Base-by-base conservation (phyloP, 2,888 invertebrate genomes). In the Eupeodes latifasciatus region DNA sequence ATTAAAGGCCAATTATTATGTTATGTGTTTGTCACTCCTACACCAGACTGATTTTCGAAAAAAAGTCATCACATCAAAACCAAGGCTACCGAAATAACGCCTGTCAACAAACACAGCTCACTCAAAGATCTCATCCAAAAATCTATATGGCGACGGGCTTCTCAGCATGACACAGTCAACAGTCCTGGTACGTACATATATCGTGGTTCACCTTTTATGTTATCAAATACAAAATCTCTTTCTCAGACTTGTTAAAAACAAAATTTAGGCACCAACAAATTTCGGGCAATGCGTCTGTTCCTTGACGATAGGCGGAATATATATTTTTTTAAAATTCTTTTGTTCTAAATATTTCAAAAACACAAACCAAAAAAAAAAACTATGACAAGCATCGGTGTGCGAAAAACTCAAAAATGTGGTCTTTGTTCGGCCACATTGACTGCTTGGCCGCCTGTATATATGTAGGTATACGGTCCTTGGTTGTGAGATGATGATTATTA, bases 351-450 rank as follows among this genome's bases (percentile, higher is more conserved):
- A 74, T 55, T 61, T 64, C 57, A 36, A 10, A 72, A 66, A 27
- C 27, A 27, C 27, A 27, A 27, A 27, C 27, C 2, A 61, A 57
- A 69, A 66, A 69, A 66, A 79, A 53, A 36, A 47, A 19, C 14
- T 2, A 40, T 47, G 64, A 61, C 81, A 80, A 47, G 12, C 47
- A 61, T 66, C 61, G 61, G 49, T 71, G 62, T 78, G 86, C 53
- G 62, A 77, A 81, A 55, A 72, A 87, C 76, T 84, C 76, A 76
- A 76, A 87, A 87, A 87, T 87, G 87, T 69, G 87, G 87, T 87
- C 87, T 77, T 84, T 87, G 87, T 87, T 84, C 87, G 80, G 87
- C 77, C 84, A 87, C 87, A 87, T 72, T 72, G 66, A 64, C 67
- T 69, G 49, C 19, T 19, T 74, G 16, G 47, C 12, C 57, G 47